These are phyloP conservation scores for Mormyrus hasselquistii DNA, from an alignment of 2,797 vertebrate species.

Conservation along the genomic window DNA sequence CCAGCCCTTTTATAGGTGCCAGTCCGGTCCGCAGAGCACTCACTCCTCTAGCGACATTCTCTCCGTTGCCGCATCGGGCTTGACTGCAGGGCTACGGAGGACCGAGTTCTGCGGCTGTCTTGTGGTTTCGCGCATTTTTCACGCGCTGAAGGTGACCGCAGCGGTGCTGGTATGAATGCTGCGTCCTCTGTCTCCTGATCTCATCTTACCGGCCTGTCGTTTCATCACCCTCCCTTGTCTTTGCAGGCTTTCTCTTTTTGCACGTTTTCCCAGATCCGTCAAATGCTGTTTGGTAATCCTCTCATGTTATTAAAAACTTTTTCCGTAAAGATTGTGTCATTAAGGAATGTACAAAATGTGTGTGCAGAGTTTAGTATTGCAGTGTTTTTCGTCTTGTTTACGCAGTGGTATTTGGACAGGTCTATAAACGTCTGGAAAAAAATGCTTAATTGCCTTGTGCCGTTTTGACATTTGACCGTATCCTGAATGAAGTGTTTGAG, in stretches of 20 bases:
- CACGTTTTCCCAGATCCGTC: neutral
- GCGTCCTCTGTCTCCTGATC: neutral
- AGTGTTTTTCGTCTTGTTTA: neutral
- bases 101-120: neutral
- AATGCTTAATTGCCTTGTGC: neutral
- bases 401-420: neutral
- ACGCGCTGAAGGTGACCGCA: neutral
- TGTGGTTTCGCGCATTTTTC: neutral
- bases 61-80: neutral
- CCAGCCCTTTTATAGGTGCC: constrained; percentile 2
- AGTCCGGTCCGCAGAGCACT: neutral
- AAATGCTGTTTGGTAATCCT: neutral
- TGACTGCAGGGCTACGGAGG: neutral
- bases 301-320: neutral
- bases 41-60: neutral
- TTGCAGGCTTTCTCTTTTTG: neutral
- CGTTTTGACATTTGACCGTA: neutral
- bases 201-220: neutral
- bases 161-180: neutral
- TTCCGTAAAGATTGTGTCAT: neutral
- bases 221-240: neutral
- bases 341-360: neutral
- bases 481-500: neutral
- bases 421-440: neutral
- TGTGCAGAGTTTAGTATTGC: neutral